A percentile compares a stretch with the other conserved stretches of the same genome.
Evolutionary conservation across 1,140 invertebrate species (phyloP).

Genomic region (Zophobas morio): DNA sequence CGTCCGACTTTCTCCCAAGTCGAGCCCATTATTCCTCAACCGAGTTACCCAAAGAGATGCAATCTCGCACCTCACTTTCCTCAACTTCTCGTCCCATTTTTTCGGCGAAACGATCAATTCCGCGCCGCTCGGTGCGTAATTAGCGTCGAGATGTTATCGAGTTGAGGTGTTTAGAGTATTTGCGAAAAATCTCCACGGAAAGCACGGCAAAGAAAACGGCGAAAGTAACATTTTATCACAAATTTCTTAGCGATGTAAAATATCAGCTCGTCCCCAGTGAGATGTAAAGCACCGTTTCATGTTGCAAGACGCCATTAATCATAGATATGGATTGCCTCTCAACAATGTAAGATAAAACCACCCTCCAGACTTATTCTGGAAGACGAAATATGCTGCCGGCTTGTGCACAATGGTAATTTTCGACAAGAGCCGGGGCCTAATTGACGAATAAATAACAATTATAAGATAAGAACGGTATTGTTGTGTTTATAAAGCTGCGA

Average conservation of each 20-base stretch:
- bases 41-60: too few relatives aligned
- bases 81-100: too few relatives aligned
- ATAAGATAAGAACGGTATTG: neutral
- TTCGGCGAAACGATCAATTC: slow-evolving; percentile 21
- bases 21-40: too few relatives aligned
- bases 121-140: slow-evolving; percentile 14
- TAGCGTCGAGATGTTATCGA: slow-evolving; percentile 12
- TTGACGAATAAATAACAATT: slow-evolving; percentile 14
- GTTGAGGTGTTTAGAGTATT: slow-evolving; percentile 21
- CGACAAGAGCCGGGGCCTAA: neutral
- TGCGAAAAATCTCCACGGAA: slow-evolving; percentile 14
- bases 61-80: too few relatives aligned
- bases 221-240: slow-evolving; percentile 51
- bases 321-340: slow-evolving; percentile 56
- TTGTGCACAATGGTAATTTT: slow-evolving; percentile 17
- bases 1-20: too few relatives aligned
- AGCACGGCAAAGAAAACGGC: slow-evolving; percentile 40
- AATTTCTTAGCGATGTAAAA: slow-evolving; percentile 54
- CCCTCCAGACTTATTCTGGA: slow-evolving; percentile 22
- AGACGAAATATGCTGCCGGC: slow-evolving; percentile 10
- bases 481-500: too few relatives aligned
- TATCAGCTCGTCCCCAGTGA: slow-evolving; percentile 49
- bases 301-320: slow-evolving; percentile 53
- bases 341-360: slow-evolving; percentile 51
- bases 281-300: slow-evolving; percentile 57